These are phyloP conservation scores for Eristalinus aeneus DNA, from an alignment of 2,888 invertebrate genomes.

Conservation along the genomic window DNA sequence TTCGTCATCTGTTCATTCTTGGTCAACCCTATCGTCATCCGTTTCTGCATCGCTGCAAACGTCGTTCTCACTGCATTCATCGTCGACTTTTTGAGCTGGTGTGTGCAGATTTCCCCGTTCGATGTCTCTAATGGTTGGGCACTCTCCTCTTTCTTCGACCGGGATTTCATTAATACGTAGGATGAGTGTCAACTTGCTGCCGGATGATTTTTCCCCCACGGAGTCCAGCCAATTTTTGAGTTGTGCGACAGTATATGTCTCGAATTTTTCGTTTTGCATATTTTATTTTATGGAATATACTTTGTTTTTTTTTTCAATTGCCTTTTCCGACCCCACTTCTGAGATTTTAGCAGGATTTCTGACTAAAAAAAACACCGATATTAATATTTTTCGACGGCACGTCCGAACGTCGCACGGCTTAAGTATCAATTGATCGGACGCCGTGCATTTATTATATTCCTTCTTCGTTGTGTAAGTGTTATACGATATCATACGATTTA, in stretches of 20 bases:
- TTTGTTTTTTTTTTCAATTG: neutral
- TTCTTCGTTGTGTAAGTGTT: neutral
- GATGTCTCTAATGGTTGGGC: too few species aligned
- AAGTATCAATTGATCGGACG: neutral
- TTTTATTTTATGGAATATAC: neutral
- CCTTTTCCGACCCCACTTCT: neutral
- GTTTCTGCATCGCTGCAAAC: neutral
- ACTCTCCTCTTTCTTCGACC: too few species aligned
- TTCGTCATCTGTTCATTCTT: neutral
- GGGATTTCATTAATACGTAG: too few species aligned
- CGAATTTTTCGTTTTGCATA: conserved; percentile 1
- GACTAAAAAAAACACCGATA: neutral
- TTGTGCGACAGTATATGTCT: neutral
- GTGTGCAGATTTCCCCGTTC: too few species aligned
- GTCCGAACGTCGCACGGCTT: neutral
- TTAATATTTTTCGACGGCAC: neutral
- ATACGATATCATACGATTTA: neutral
- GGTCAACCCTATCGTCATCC: neutral
- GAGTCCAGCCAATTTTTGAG: conserved; percentile 5
- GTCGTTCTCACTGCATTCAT: neutral
- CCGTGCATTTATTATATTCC: neutral
- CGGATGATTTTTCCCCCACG: neutral
- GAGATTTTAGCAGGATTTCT: neutral
- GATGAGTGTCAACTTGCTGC: too few species aligned
- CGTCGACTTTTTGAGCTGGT: too few species aligned